A percentile compares a stretch with the other conserved stretches of the same genome.
These are phyloP conservation scores for Brassicogethes aeneus DNA, from an alignment of 2,888 invertebrate genomes.

Conservation along the genomic window DNA sequence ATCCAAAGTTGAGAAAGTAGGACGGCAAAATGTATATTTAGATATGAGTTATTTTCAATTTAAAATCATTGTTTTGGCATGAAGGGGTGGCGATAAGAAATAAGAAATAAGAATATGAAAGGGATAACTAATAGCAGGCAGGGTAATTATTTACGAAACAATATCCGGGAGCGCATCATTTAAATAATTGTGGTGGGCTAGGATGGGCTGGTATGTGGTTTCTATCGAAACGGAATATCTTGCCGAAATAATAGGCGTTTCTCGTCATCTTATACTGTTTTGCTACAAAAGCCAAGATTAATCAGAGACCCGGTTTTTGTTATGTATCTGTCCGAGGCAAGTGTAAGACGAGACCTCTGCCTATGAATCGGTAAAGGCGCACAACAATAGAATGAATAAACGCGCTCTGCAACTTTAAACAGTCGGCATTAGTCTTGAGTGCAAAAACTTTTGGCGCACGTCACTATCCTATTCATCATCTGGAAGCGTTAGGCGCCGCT, in stretches of 20 bases:
- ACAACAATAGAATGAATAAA: slow-evolving; percentile 28
- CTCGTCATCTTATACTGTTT: neutral
- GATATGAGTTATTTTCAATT: too few species aligned
- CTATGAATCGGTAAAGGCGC: neutral
- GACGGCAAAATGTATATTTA: too few species aligned
- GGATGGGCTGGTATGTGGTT: neutral
- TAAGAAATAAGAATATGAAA: too few species aligned
- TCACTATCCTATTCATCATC: slow-evolving; percentile 33
- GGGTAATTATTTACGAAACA: neutral
- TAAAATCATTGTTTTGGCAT: too few species aligned
- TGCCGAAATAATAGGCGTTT: neutral
- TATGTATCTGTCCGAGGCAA: slow-evolving; percentile 6
- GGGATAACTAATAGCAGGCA: neutral
- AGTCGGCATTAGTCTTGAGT: slow-evolving; percentile 30
- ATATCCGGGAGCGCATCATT: neutral
- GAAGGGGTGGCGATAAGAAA: too few species aligned
- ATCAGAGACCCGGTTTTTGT: slow-evolving; percentile 7
- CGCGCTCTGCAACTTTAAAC: slow-evolving; percentile 28
- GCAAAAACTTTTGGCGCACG: slow-evolving; percentile 33
- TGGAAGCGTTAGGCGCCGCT: slow-evolving; percentile 25
- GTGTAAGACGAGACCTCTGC: slow-evolving; percentile 4
- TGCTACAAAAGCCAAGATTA: slow-evolving; percentile 8
- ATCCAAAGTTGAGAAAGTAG: too few species aligned
- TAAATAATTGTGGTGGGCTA: neutral
- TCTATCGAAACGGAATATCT: neutral